Percentiles rank a stretch among this genome's conserved stretches.
These are phyloP conservation scores for Drosophila pseudotalamancana DNA, from an alignment of 2,888 invertebrate genomes.

Conservation along the genomic window DNA sequence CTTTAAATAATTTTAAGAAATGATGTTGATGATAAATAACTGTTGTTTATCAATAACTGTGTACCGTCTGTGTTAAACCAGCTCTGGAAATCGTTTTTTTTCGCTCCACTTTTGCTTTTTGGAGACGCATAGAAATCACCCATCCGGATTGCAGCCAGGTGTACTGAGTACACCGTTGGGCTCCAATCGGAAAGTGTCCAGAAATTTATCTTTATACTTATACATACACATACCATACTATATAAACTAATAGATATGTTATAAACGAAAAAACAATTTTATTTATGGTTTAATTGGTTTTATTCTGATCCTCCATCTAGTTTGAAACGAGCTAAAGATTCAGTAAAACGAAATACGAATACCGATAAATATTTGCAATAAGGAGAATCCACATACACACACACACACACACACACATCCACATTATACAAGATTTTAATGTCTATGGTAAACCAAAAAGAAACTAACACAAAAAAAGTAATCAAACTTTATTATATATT, in stretches of 20 bases:
- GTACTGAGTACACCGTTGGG: conserved; percentile 38
- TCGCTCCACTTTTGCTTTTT: conserved; percentile 55
- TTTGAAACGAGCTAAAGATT: conserved; percentile 24
- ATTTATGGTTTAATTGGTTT: conserved; percentile 29
- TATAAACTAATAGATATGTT: conserved; percentile 15
- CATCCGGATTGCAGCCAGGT: conserved; percentile 12
- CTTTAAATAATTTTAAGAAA: conserved; percentile 74
- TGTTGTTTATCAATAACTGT: conserved; percentile 75
- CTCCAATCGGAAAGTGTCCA: conserved; percentile 6
- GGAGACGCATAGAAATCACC: conserved; percentile 27
- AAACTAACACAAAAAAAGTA: conserved; percentile 24
- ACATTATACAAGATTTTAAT: conserved; percentile 64
- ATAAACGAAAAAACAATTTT: conserved; percentile 11
- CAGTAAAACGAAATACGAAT: conserved; percentile 19
- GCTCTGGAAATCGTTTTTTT: conserved; percentile 74
- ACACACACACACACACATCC: conserved; percentile 12
- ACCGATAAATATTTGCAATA: conserved; percentile 55
- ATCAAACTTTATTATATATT: conserved; percentile 41
- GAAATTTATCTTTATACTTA: conserved; percentile 44
- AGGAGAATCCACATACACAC: neutral
- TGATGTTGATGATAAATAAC: conserved; percentile 61
- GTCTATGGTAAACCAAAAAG: conserved; percentile 67
- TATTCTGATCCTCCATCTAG: conserved; percentile 10
- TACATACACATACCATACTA: conserved; percentile 17
- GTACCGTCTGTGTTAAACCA: conserved; percentile 80